Base-by-base conservation (phyloP, 2,113 vertebrate genomes). In the Psilopsiagon aurifrons region DNA sequence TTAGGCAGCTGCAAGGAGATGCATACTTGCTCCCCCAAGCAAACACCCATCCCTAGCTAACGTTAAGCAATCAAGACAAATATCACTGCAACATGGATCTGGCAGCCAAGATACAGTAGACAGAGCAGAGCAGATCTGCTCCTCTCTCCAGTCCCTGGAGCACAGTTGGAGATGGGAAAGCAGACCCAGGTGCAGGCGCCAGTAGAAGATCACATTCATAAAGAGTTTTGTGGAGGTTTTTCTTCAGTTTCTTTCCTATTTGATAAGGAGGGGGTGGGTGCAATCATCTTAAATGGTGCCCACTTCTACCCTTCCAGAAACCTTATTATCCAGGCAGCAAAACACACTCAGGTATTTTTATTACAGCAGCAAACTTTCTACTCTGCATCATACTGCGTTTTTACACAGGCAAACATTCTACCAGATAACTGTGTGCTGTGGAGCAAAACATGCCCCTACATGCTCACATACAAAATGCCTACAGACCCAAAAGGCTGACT, bases 341-440 rank as follows among this genome's bases (percentile, higher is more conserved):
- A 71, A 39, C 9, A 5, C 24, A 7, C 5, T 60, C 4, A 2
- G 44, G 7, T 60, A 44, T 14, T 87, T 90, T 52, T 64, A 52
- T 35, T 68, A 47, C 17, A 60, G 33, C 35, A 52, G 8, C 23
- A 68, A 43, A 2, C 29, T 83, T 35, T 55, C 9, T 43, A 11
- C 5, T 47, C 43, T 17, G 52, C 73, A 18, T 60, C 29, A 47
- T 47, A 41, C 11, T 76, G 22, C 5, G 19, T 37, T 57, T 89
- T 77, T 2, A 79, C 9, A n/a, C 7, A 2, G 24, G 29, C 23
- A 54, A 73, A 37, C 43, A 59, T 49, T 23, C 20, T 74, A 35
- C 43, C 8, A 1, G 39, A 27, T 54, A 74, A 2, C 17, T 28
- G 29, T 0, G 0, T 17, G 8, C 8, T 57, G 9, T 41, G 6